Evolutionary conservation across 1,140 invertebrate species (phyloP), one percentile per base, ranked within the genome.

Genomic region (Reticulitermes speratus): DNA sequence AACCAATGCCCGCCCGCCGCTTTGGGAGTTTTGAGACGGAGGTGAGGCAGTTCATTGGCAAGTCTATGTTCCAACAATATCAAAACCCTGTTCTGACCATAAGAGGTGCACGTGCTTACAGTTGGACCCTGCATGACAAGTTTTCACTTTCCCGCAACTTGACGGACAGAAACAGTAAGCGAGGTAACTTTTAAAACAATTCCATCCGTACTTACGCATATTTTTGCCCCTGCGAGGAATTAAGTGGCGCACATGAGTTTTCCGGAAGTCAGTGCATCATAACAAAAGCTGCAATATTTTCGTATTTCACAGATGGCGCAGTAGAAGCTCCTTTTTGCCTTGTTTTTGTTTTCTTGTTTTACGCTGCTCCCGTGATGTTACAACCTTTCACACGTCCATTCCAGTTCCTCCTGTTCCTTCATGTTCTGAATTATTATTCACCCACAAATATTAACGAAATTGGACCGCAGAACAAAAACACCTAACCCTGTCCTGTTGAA

Each of bases 401-500:
- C n/a, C 9, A n/a, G 19, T 75, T 30, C n/a, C 16, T 75, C n/a
- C n/a, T 75, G 25, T 2, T 30, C n/a, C n/a, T 16, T 75, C 25
- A 2, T 75, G 65, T 16, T 75, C 7, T 75, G 0, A 8, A 75
- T 69, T 30, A 75, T 75, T 75, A 75, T 75, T 30, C 65, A 30
- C 65, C 65, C 65, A 30, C 65, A 75, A 75, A 75, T 25, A 75
- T 75, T 75, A 75, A 75, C 65, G n/a, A 75, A 75, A 75, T 25
- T 75, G 65, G n/a, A 30, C 65, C n/a, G 12, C 65, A 75, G 25
- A 75, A 75, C 65, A 75, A 75, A 75, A 75, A 65, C 19, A 65
- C 19, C 1, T n/a, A 65, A 8, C 25, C 7, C 65, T n/a, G 25
- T 30, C 65, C 65, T 75, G 3, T 75, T 30, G 3, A 75, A 75